Evolutionary conservation across 1,140 invertebrate genomes (phyloP).

Genomic region (Halictus rubicundus): DNA sequence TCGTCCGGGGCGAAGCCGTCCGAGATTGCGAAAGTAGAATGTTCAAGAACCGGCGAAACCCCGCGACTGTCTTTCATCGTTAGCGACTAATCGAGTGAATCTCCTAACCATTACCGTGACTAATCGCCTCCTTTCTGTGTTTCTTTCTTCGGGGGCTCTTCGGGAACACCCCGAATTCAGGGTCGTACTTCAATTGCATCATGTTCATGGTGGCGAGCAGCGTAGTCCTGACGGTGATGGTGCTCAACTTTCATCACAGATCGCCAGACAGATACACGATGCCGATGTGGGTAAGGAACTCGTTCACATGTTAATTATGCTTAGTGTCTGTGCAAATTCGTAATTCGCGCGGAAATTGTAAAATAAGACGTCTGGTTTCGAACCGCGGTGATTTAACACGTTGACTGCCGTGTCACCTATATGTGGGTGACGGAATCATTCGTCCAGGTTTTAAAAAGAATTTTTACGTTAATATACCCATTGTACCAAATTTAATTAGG

Average conservation of each 20-base stretch:
- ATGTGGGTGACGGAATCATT: no score
- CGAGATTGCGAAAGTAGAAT: background rate
- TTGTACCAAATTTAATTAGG: no score
- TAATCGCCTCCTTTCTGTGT: slow-evolving; percentile 74
- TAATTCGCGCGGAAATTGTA: no score
- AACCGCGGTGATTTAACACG: no score
- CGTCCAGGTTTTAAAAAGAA: no score
- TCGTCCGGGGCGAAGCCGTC: slow-evolving; percentile 3
- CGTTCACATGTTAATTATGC: no score
- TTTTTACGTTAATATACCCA: no score
- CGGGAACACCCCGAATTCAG: slow-evolving; percentile 82
- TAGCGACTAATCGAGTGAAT: slow-evolving; percentile 7
- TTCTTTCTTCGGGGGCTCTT: slow-evolving; percentile 69
- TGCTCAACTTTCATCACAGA: slow-evolving; percentile 99
- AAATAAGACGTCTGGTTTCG: no score
- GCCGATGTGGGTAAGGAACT: slow-evolving; percentile 93
- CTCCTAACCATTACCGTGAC: slow-evolving; percentile 62
- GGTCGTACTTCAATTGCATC: slow-evolving; percentile 99
- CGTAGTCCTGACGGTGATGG: slow-evolving; percentile 98
- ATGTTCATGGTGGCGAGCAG: slow-evolving; percentile 99
- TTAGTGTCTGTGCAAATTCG: no score
- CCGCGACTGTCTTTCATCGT: slow-evolving; percentile 47
- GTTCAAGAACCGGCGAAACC: no score
- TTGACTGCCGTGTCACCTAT: no score
- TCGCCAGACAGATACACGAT: slow-evolving; percentile 98